Evolutionary conservation across 2,797 vertebrate species (phyloP).

Genomic region (Muscicapa striata): DNA sequence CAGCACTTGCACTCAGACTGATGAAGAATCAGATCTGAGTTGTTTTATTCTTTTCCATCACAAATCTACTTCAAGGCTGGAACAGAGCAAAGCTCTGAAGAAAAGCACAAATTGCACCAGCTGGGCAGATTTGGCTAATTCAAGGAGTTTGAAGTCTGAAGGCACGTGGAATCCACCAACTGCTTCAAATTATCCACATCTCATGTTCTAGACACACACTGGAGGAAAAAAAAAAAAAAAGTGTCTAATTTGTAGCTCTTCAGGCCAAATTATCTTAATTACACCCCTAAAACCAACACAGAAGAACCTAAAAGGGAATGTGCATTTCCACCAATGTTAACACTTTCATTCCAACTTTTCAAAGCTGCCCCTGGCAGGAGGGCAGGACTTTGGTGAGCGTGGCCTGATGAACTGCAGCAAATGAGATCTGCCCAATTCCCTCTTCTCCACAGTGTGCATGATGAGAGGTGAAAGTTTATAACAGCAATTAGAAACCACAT

Average conservation of each 20-base stretch:
- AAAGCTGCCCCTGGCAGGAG: not conserved
- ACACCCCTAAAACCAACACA: not conserved
- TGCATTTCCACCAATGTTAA: rapidly evolving
- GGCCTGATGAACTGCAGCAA: not conserved
- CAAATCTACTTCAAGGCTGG: not conserved
- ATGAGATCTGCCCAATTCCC: not conserved
- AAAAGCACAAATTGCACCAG: slow-evolving; percentile 20
- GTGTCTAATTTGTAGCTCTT: not conserved
- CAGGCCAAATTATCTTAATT: not conserved
- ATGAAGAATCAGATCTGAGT: not conserved
- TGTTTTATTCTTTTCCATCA: not conserved
- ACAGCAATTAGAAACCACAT: not conserved
- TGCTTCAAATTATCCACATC: not conserved
- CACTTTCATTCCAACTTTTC: not conserved
- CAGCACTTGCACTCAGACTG: not conserved
- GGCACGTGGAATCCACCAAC: not conserved
- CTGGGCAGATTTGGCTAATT: not conserved
- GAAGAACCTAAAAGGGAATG: not conserved
- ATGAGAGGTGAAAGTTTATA: not conserved
- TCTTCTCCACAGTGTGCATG: not conserved
- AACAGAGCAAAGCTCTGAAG: not conserved
- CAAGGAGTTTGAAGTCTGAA: not conserved
- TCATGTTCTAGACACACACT: not conserved
- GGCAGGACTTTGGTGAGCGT: not conserved
- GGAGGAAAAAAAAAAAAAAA: rapidly evolving